Percentiles rank a stretch among this genome's conserved stretches.
Conservation (phyloP, 37 sponge, comb jelly and placozoan species). For the Aphrocallistes beatrix region DNA sequence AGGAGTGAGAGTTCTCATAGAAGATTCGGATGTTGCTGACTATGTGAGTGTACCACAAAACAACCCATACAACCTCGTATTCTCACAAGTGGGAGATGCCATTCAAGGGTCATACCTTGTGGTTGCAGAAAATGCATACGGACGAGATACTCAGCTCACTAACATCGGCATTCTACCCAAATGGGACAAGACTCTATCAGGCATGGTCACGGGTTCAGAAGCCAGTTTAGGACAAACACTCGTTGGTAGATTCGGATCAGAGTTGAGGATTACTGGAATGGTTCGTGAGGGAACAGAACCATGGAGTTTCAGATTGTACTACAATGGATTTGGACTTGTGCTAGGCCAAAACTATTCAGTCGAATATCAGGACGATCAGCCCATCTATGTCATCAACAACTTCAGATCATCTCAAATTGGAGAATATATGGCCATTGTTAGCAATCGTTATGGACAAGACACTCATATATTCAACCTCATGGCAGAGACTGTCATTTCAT, state of each 20-base stretch:
- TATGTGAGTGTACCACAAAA: background rate
- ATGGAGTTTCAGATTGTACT: background rate
- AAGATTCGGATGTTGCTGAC: background rate
- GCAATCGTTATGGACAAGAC: background rate
- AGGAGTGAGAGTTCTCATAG: background rate
- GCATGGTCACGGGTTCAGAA: background rate
- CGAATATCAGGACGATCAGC: background rate
- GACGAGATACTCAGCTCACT: background rate
- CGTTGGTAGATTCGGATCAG: background rate
- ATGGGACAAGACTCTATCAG: background rate
- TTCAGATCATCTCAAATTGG: background rate
- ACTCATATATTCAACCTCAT: background rate
- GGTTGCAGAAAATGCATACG: background rate
- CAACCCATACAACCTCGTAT: background rate
- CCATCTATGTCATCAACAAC: background rate
- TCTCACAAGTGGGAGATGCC: background rate
- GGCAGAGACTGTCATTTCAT: background rate
- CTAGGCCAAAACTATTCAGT: background rate
- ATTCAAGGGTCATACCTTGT: background rate
- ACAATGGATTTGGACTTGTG: background rate
- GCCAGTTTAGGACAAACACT: background rate
- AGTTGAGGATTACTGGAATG: background rate
- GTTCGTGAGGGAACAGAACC: background rate
- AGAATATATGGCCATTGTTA: background rate
- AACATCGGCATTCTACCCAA: constrained; percentile 5